Evolutionary conservation across 2,888 invertebrate species (phyloP), one percentile per base, ranked within the genome.

Genomic region (Eilema sororculum): DNA sequence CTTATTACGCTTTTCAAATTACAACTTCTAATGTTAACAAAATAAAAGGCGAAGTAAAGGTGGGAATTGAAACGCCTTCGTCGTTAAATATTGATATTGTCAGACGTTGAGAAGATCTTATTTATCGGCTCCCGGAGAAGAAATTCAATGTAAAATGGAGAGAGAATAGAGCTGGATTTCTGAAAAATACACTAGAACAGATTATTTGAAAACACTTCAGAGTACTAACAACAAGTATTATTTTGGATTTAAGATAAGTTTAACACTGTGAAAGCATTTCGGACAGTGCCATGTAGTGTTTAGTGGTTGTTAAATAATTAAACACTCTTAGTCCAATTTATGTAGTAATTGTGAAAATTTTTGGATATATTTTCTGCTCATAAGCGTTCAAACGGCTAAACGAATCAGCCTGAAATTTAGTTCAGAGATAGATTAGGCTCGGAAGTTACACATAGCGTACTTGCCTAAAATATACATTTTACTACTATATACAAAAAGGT

Each of bases 21-120:
- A 61, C n/a, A 28, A 10, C 22, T 57, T 63, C 24, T 56, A 65
- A 65, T 41, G 41, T 58, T 62, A 62, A 66, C 58, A 63, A 62
- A 67, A 67, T 70, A 63, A 66, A n/a, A 46, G 62, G 25, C n/a
- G 24, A 71, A 62, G 24, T 64, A 64, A 71, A 64, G 56, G 67
- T 67, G 52, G 33, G 37, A 71, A 71, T 64, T 64, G 64, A 67
- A 64, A 71, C 59, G 37, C 52, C 52, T 22, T 28, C 30, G 22
- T 65, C 28, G 67, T 73, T 67, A 69, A 69, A 73, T 73, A 73
- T 73, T 72, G 69, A 69, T 72, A 72, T 70, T 71, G 68, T 68
- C 72, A 68, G 68, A 60, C 46, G 62, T 56, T 46, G 64, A 67
- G 30, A 64, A 64, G 66, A 64, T 71, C 63, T 68, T 74, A 71